Base-by-base conservation (phyloP, 2,888 invertebrate genomes). In the Drosophila mettleri region DNA sequence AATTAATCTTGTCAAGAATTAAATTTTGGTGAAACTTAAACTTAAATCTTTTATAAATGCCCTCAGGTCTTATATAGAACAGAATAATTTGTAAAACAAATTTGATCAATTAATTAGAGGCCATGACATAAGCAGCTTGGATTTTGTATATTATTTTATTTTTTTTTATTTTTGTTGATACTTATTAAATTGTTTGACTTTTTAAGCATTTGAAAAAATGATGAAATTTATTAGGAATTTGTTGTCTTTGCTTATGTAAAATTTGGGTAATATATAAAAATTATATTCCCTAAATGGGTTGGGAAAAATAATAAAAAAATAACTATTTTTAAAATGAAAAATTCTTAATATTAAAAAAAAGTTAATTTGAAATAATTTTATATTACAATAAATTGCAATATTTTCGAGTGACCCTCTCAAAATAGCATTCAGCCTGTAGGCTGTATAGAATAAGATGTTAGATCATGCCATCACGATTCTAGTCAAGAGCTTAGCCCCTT, bases 401-500 rank as follows among this genome's bases (percentile, higher is more conserved):
- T 18, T 7, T 8, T 12, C 2, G 22, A 61, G 20, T 34, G 1
- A 36, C 38, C 55, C 65, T 65, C 43, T 39, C 6, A 9, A 5
- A 6, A 36, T 3, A 1, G 12, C 14, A 48, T 22, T 45, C 39
- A 2, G 31, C 51, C 52, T 14, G 61, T 66, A 41, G 53, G 57
- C 27, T 34, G 59, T 34, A 12, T 27, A 63, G 61, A 72, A 66
- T 49, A 38, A 59, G 61, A 52, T 48, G 33, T 58, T 22, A 33
- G 31, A 59, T 55, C 33, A 41, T 22, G 29, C n/a, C 22, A 57
- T 63, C 74, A 74, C 69, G 74, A 74, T 48, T 61, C 22, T 38
- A 24, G 48, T 18, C 39, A 49, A 68, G 49, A 69, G 65, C 38
- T 55, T 24, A 53, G 45, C 51, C 41, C n/a, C 46, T 27, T 54